These are phyloP conservation scores for Buceros bicornis DNA, from an alignment of 2,797 vertebrate species.

Conservation along the genomic window DNA sequence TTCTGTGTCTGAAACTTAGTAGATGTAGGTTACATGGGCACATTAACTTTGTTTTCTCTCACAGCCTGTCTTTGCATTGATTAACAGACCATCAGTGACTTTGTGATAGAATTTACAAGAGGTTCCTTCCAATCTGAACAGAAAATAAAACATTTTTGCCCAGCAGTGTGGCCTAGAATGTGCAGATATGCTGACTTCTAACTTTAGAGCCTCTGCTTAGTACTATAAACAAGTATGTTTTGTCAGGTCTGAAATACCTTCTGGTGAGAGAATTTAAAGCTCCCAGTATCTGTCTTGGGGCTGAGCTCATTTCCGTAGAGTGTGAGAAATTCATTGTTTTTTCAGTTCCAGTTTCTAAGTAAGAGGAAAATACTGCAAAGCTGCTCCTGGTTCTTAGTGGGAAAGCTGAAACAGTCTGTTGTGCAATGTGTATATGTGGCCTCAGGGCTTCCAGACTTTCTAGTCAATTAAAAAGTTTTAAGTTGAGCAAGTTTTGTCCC, in stretches of 20 bases:
- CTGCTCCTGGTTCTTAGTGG: conserved; percentile 28
- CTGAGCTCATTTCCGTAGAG: conserved; percentile 61
- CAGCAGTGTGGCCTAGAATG: background rate
- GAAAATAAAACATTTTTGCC: background rate
- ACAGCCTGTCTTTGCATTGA: conserved; percentile 30
- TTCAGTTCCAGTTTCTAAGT: conserved; percentile 48
- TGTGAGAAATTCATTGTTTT: conserved; percentile 63
- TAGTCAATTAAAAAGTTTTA: conserved; percentile 66
- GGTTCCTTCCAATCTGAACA: background rate
- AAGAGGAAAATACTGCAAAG: conserved; percentile 50
- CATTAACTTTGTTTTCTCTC: conserved; percentile 46
- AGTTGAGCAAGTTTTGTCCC: conserved; percentile 28
- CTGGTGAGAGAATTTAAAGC: conserved; percentile 4
- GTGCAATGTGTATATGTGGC: conserved; percentile 29
- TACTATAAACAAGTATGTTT: conserved; percentile 33
- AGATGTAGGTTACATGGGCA: conserved; percentile 18
- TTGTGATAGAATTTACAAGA: conserved; percentile 33
- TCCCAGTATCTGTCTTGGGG: conserved; percentile 26
- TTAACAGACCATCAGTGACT: conserved; percentile 19
- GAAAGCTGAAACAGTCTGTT: conserved; percentile 27
- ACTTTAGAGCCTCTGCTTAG: conserved; percentile 10
- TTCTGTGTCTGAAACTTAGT: conserved; percentile 51
- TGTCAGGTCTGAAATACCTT: conserved; percentile 33
- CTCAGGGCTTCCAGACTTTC: conserved; percentile 51
- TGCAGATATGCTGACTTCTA: background rate